Evolutionary conservation across 1,140 invertebrate species (phyloP).

Genomic region (Zaprionus vittiger): DNA sequence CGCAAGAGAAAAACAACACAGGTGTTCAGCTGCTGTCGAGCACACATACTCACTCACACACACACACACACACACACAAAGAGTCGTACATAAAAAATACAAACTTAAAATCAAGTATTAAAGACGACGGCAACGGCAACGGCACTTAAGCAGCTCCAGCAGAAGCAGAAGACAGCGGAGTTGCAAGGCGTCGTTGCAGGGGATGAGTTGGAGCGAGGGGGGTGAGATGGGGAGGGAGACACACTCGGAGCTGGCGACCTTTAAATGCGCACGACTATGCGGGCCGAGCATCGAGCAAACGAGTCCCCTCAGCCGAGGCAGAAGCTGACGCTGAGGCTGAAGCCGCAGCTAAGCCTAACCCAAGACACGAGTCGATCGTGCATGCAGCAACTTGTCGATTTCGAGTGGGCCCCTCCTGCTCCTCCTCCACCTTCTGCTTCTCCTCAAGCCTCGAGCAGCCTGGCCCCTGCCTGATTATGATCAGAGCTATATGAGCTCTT

Average conservation of each 20-base stretch:
- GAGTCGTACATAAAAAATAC: slow-evolving; percentile 48
- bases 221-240: neutral
- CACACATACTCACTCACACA: slow-evolving; percentile 19
- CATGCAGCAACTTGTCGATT: slow-evolving; percentile 78
- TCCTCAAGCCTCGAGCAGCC: slow-evolving; percentile 49
- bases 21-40: slow-evolving; percentile 76
- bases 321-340: slow-evolving; percentile 8
- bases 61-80: slow-evolving; percentile 46
- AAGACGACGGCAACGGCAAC: slow-evolving; percentile 61
- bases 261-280: slow-evolving; percentile 67
- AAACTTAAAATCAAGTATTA: slow-evolving; percentile 83
- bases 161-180: slow-evolving; percentile 24
- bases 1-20: slow-evolving; percentile 62
- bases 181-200: slow-evolving; percentile 9
- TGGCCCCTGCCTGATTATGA: slow-evolving; percentile 74
- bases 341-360: slow-evolving; percentile 47
- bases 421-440: slow-evolving; percentile 17
- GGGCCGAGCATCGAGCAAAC: slow-evolving; percentile 61
- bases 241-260: slow-evolving; percentile 58
- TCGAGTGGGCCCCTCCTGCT: slow-evolving; percentile 26
- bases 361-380: slow-evolving; percentile 59
- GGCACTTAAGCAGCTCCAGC: slow-evolving; percentile 70
- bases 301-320: slow-evolving; percentile 40
- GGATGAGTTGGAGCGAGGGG: slow-evolving; percentile 3
- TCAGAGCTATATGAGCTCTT: slow-evolving; percentile 73